Percentiles rank a stretch among this genome's conserved stretches.
These are phyloP conservation scores for Decapterus maruadsi DNA, from an alignment of 2,797 vertebrate genomes.

Conservation along the genomic window DNA sequence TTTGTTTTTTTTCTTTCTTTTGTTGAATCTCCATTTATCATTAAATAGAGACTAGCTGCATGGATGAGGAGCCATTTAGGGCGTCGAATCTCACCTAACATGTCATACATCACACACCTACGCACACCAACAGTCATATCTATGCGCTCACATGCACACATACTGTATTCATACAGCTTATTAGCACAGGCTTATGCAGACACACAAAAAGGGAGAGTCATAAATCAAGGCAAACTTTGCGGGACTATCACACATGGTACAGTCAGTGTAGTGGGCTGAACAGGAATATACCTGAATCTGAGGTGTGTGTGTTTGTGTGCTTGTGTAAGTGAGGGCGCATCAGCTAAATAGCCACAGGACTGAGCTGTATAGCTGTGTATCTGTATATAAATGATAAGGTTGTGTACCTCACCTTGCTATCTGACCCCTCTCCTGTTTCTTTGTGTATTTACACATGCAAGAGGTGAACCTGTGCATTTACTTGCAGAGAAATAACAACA, in stretches of 20 bases:
- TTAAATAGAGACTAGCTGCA: conserved; percentile 20
- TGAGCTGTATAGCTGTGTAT: not conserved
- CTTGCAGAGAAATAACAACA: conserved; percentile 8
- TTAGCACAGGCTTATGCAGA: conserved; percentile 23
- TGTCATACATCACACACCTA: conserved; percentile 37
- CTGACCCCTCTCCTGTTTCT: conserved; percentile 23
- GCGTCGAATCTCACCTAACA: conserved; percentile 24
- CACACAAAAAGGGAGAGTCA: conserved; percentile 16
- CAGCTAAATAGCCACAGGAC: conserved; percentile 7
- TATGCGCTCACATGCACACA: not conserved
- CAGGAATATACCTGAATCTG: conserved; percentile 18
- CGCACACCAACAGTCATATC: not conserved
- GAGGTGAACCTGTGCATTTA: conserved; percentile 9
- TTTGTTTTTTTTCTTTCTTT: not conserved
- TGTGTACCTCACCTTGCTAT: conserved; percentile 4
- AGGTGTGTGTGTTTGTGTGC: not conserved
- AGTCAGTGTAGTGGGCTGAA: conserved; percentile 10
- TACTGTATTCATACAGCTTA: conserved; percentile 3
- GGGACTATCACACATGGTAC: conserved; percentile 23
- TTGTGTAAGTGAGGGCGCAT: conserved; percentile 6
- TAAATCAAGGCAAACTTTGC: conserved; percentile 50
- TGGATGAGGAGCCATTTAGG: conserved; percentile 28
- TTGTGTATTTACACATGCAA: conserved; percentile 10
- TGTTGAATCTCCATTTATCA: conserved; percentile 11
- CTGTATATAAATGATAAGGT: conserved; percentile 24